Conservation (phyloP, 1,140 invertebrate species). For the Danaus melanippus region DNA sequence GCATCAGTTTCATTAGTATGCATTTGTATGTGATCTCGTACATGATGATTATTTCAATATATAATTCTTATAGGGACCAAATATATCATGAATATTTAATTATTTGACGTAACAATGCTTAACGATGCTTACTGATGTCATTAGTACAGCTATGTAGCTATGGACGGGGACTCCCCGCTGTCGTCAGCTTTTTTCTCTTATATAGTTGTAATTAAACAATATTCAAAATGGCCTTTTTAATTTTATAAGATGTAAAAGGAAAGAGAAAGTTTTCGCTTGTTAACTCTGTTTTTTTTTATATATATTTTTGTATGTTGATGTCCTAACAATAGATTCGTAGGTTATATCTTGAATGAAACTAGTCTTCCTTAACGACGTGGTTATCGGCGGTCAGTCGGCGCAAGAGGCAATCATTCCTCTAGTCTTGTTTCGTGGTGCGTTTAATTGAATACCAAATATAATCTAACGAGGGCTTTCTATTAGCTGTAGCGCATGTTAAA, state of each 20-base stretch:
- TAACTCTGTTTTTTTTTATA: conserved; percentile 60
- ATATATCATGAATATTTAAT: conserved; percentile 19
- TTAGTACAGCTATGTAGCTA: conserved; percentile 14
- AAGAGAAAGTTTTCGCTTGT: conserved; percentile 40
- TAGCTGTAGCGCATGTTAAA: conserved; percentile 23
- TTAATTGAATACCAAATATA: conserved; percentile 70
- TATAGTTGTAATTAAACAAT: conserved; percentile 29
- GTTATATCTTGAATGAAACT: conserved; percentile 67
- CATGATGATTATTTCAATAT: conserved; percentile 26
- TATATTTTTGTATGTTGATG: conserved; percentile 62
- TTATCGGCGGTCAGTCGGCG: conserved; percentile 42
- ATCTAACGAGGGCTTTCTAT: conserved; percentile 66
- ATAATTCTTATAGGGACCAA: conserved; percentile 56
- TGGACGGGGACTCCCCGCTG: too few relatives aligned
- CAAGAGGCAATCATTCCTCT: conserved; percentile 70
- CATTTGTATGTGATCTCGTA: conserved; percentile 27
- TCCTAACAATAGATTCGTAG: conserved; percentile 57
- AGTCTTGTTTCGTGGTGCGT: conserved; percentile 70
- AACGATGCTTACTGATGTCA: conserved; percentile 56
- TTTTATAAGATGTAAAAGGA: conserved; percentile 57
- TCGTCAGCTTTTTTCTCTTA: too few relatives aligned
- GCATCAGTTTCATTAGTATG: conserved; percentile 16
- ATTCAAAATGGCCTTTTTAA: conserved; percentile 61
- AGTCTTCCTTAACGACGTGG: conserved; percentile 67
- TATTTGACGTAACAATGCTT: too few relatives aligned